Evolutionary conservation across 2,113 vertebrate genomes (phyloP).

Genomic region (Ptilorrhoa leucosticta): DNA sequence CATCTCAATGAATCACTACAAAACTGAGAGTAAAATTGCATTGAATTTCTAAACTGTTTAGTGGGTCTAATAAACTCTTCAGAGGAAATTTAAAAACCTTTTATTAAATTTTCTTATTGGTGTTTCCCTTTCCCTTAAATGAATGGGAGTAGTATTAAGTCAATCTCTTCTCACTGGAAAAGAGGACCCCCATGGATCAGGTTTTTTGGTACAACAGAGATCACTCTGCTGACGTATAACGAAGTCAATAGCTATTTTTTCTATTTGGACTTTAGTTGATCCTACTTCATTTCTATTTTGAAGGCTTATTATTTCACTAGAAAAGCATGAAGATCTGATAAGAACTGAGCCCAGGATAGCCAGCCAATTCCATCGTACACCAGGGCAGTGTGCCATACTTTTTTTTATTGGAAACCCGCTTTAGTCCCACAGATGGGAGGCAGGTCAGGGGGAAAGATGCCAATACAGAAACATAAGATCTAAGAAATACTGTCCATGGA

Average conservation of each 20-base stretch:
- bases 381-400: not conserved
- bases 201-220: not conserved
- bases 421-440: not conserved
- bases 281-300: not conserved
- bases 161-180: not conserved
- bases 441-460: not conserved
- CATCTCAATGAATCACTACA: not conserved
- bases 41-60: not conserved
- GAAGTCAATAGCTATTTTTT: not conserved
- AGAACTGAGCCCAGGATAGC: not conserved
- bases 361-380: not conserved
- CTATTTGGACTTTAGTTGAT: not conserved
- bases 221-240: not conserved
- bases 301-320: not conserved
- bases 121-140: not conserved
- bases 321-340: slow-evolving; percentile 19
- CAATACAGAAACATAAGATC: not conserved
- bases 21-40: not conserved
- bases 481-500: not conserved
- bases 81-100: not conserved
- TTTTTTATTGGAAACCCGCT: not conserved
- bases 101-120: not conserved
- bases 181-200: not conserved
- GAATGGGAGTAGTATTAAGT: not conserved
- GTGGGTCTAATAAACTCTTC: not conserved